Percentiles rank a stretch among this genome's conserved stretches.
phyloP scores from a whole-genome alignment of 2,113 vertebrate species.

The Arothron firmamentum region DNA sequence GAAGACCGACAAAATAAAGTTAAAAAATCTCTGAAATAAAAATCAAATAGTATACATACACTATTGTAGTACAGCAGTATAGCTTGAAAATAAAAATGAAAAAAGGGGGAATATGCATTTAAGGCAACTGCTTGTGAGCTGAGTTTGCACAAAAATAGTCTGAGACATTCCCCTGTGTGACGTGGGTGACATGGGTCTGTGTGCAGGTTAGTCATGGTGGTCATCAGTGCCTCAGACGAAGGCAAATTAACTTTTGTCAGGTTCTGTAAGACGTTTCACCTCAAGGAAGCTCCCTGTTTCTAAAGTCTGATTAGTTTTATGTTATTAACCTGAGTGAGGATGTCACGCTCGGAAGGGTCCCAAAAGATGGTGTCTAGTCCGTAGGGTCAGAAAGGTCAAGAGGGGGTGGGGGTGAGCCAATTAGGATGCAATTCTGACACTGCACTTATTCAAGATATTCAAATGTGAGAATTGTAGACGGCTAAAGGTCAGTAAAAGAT shows the following conservation, averaged over 20 bases:
- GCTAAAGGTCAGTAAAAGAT: no score
- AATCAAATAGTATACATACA: slow-evolving; percentile 39
- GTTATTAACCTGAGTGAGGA: neutral
- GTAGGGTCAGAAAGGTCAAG: neutral
- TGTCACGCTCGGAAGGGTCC: neutral
- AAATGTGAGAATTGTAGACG: no score
- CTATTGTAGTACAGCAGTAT: slow-evolving; percentile 36
- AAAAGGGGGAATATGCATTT: slow-evolving; percentile 43
- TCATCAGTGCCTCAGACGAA: no score
- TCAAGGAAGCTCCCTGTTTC: no score
- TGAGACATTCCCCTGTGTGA: slow-evolving; percentile 30
- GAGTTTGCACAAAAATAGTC: slow-evolving; percentile 57
- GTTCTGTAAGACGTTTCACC: no score
- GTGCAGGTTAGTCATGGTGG: neutral
- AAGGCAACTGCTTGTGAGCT: slow-evolving; percentile 64
- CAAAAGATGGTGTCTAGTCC: neutral
- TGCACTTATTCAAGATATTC: neutral
- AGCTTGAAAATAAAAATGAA: slow-evolving; percentile 29
- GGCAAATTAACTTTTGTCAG: no score
- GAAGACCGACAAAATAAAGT: slow-evolving; percentile 59
- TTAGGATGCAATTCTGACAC: no score
- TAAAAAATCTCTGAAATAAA: slow-evolving; percentile 49
- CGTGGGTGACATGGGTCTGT: slow-evolving; percentile 15
- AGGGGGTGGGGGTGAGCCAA: neutral
- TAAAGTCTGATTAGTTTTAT: neutral